These are phyloP conservation scores for Dicroscelio sp. DNA, from an alignment of 2,888 invertebrate species.

Conservation along the genomic window DNA sequence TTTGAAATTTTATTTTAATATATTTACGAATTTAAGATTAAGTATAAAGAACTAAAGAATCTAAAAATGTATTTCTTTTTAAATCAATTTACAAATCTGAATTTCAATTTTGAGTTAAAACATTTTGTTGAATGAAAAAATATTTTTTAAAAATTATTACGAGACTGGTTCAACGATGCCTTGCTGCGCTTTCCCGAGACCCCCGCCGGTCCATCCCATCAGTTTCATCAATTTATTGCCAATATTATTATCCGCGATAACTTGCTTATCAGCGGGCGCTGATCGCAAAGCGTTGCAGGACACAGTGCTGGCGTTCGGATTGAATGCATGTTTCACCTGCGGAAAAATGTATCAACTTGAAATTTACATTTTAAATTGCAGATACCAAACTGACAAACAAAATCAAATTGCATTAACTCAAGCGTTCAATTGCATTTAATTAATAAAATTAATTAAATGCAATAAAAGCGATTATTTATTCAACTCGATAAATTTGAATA, in stretches of 20 bases:
- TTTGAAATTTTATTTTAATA: too few species aligned
- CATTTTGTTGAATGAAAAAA: background rate
- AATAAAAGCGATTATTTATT: too few species aligned
- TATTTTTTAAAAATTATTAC: constrained; percentile 88
- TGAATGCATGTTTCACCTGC: constrained; percentile 72
- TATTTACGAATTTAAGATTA: too few species aligned
- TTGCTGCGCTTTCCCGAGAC: constrained; percentile 92
- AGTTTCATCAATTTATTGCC: constrained; percentile 92
- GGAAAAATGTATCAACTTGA: background rate
- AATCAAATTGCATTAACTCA: too few species aligned
- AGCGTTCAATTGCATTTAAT: too few species aligned
- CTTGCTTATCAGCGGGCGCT: constrained; percentile 49
- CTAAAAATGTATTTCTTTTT: too few species aligned
- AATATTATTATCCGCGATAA: constrained; percentile 91
- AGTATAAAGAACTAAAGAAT: too few species aligned
- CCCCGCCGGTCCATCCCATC: constrained; percentile 93
- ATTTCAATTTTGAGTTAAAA: background rate
- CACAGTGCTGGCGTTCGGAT: constrained; percentile 65
- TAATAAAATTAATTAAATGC: too few species aligned
- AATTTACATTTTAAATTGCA: background rate
- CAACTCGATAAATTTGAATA: too few species aligned
- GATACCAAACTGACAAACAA: too few species aligned
- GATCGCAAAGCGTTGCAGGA: constrained; percentile 49
- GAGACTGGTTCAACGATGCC: constrained; percentile 92
- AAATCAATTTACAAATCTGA: too few species aligned